These are phyloP conservation scores for Leptodactylus fallax DNA, from an alignment of 2,797 vertebrate species.

Conservation along the genomic window DNA sequence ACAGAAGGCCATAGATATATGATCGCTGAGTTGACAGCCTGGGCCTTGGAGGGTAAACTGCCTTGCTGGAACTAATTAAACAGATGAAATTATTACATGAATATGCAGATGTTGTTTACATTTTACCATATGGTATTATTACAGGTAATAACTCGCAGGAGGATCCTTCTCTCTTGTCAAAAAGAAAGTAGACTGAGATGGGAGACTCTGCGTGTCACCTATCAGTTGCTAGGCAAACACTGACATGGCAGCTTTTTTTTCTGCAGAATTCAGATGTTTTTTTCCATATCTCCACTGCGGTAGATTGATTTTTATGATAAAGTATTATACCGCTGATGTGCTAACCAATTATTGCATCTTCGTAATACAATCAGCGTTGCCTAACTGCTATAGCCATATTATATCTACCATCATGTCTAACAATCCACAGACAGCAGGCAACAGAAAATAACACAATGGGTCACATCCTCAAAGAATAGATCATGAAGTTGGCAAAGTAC, in stretches of 20 bases:
- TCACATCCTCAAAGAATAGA: neutral
- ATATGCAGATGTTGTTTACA: conserved; percentile 99
- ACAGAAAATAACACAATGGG: neutral
- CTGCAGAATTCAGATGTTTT: neutral
- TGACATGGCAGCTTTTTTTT: conserved; percentile 69
- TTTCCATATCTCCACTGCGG: neutral
- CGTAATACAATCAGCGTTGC: neutral
- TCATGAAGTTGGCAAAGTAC: conserved; percentile 7
- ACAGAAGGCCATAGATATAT: conserved; percentile 91
- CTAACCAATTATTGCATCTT: conserved; percentile 6
- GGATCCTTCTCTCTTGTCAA: conserved; percentile 90
- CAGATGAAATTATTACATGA: conserved; percentile 99
- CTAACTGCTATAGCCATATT: neutral
- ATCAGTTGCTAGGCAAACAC: conserved; percentile 80
- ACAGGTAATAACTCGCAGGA: conserved; percentile 95
- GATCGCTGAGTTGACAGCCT: conserved; percentile 89
- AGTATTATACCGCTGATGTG: conserved; percentile 20
- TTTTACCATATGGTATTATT: conserved; percentile 99
- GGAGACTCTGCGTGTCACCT: conserved; percentile 83
- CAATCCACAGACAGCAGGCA: conserved; percentile 1
- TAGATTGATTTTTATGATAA: conserved; percentile 27
- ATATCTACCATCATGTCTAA: neutral
- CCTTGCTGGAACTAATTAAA: conserved; percentile 99
- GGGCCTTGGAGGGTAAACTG: conserved; percentile 98
- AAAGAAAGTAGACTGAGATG: conserved; percentile 88